phyloP scores from a whole-genome alignment of 2,113 vertebrate species.

The Rattus rattus region DNA sequence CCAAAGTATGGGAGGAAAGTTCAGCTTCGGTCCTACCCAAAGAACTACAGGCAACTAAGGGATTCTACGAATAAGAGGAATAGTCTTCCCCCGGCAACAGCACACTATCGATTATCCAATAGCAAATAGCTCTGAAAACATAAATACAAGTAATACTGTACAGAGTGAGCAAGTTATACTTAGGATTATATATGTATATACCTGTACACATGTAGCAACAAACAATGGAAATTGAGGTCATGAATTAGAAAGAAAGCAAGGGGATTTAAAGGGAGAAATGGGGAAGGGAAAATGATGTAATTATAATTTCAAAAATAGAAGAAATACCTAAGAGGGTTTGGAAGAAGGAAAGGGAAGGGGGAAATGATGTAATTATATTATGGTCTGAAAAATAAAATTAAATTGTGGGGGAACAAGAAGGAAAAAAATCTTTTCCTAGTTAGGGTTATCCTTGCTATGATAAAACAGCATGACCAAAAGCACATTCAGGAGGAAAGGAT shows the following conservation, averaged over 20 bases:
- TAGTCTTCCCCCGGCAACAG: background rate
- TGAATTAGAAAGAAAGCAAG: background rate
- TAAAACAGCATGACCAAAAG: background rate
- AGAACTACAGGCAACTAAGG: background rate
- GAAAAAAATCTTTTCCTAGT: background rate
- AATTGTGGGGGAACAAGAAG: background rate
- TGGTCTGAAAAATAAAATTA: background rate
- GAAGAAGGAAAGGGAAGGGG: too few species aligned
- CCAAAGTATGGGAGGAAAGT: background rate
- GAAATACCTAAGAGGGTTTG: background rate
- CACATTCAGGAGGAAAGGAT: background rate
- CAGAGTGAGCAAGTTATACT: background rate
- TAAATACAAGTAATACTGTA: background rate
- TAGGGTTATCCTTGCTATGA: background rate
- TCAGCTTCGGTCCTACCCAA: background rate
- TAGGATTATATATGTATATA: background rate
- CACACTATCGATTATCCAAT: background rate
- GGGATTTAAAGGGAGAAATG: background rate
- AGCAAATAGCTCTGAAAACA: background rate
- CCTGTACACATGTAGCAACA: background rate
- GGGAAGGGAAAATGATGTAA: background rate
- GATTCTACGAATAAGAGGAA: background rate
- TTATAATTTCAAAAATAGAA: background rate
- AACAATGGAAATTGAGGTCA: background rate
- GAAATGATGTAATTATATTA: background rate